phyloP scores from a whole-genome alignment of 2,888 invertebrate species.

The Apocheima hispidaria region DNA sequence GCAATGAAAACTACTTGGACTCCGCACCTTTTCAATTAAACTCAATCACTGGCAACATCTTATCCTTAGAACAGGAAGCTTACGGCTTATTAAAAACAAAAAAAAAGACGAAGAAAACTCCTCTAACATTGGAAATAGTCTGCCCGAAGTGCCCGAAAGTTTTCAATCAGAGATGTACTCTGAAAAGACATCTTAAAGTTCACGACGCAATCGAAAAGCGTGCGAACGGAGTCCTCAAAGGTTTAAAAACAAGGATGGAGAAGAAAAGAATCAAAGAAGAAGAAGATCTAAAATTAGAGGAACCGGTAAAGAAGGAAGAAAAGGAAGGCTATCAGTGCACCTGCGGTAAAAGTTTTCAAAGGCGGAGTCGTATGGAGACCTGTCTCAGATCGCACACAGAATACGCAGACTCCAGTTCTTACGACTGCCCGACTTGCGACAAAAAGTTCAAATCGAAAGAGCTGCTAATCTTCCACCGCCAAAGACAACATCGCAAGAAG shows the following conservation, averaged over 20 bases:
- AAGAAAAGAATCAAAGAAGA: slow-evolving; percentile 57
- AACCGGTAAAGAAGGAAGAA: slow-evolving; percentile 31
- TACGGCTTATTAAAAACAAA: slow-evolving; percentile 66
- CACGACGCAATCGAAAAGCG: slow-evolving; percentile 71
- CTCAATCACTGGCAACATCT: slow-evolving; percentile 76
- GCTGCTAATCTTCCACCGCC: slow-evolving; percentile 67
- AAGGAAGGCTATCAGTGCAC: slow-evolving; percentile 72
- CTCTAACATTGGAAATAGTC: slow-evolving; percentile 37
- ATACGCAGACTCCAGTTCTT: slow-evolving; percentile 54
- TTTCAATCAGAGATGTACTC: slow-evolving; percentile 47
- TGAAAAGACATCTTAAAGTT: slow-evolving; percentile 65
- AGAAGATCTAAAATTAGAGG: slow-evolving; percentile 20
- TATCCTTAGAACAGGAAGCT: slow-evolving; percentile 76
- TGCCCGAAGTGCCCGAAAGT: slow-evolving; percentile 71
- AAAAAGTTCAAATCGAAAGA: slow-evolving; percentile 72
- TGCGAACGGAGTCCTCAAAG: slow-evolving; percentile 62
- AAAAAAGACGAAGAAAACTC: slow-evolving; percentile 49
- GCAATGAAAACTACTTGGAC: slow-evolving; percentile 50
- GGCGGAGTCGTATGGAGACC: slow-evolving; percentile 75
- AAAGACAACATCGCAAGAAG: slow-evolving; percentile 70
- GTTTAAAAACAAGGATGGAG: slow-evolving; percentile 55
- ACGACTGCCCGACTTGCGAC: slow-evolving; percentile 67
- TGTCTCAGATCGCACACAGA: slow-evolving; percentile 73
- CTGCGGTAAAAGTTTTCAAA: slow-evolving; percentile 69
- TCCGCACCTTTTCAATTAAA: slow-evolving; percentile 71